Evolutionary conservation across 2,888 invertebrate genomes (phyloP), one percentile per base, ranked within the genome.

Genomic region (Andricus curvator): DNA sequence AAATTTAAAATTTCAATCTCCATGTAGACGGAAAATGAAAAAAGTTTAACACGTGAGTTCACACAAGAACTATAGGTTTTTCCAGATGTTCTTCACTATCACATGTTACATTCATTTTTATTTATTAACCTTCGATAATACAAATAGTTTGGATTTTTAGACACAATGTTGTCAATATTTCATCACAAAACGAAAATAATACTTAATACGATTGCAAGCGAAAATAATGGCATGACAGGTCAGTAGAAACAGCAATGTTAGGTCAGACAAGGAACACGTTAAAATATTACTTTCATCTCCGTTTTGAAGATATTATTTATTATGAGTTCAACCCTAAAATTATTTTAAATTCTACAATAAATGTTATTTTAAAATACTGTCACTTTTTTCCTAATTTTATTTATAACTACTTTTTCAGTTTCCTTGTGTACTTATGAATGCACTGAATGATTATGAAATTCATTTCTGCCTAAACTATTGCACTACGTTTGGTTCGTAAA

Each of bases 161-260:
- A 44, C 17, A 2, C 17, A 17, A 17, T 48, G 8, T 70, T 48
- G 48, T 70, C 51, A 48, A 51, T 70, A 51, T 9, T 51, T 51
- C 25, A 5, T 33, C 17, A 51, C 1, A 9, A 48, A 25, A 70
- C 1, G 25, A 17, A 29, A 44, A 51, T 51, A 2, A 5, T 51
- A 11, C 20, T 11, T 6, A 48, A 48, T 17, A 48, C 17, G 48
- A 17, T 48, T 48, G 17, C 48, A 48, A 17, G 13, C 22, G 20
- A 51, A 51, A 51, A 51, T 70, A 29, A 33, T 70, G 48, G 29
- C 51, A 51, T 70, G 20, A 20, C 25, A 17, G 0, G 8, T 51
- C 51, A 70, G 70, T 70, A 48, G 25, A 70, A 70, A 70, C 11
- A 25, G 48, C 11, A 11, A 29, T 51, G 20, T 70, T 70, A n/a